Conservation (phyloP, 1,140 invertebrate species). For the Pollicipes pollicipes region DNA sequence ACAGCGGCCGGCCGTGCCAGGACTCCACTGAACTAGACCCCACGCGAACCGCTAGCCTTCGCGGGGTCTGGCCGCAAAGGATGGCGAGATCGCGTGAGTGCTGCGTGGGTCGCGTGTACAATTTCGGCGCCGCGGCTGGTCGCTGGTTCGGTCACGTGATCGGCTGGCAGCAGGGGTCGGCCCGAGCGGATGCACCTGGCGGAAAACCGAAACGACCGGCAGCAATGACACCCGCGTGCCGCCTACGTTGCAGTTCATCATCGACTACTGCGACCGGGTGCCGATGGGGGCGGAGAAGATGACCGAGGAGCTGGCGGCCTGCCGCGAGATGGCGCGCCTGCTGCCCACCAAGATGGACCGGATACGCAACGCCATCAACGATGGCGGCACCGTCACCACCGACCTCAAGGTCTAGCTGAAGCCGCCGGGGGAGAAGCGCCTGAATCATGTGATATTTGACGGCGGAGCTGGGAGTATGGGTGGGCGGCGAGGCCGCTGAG, state of each 20-base stretch:
- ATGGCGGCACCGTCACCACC: not conserved
- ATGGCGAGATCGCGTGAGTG: no score
- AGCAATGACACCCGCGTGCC: no score
- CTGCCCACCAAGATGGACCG: slow-evolving; percentile 53
- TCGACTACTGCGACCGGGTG: slow-evolving; percentile 54
- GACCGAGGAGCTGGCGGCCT: slow-evolving; percentile 48
- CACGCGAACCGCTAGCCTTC: no score
- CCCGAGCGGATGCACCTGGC: not conserved
- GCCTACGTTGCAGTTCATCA: slow-evolving; percentile 30
- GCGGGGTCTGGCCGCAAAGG: no score
- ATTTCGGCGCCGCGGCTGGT: not conserved
- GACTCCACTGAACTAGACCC: no score
- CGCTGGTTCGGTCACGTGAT: not conserved
- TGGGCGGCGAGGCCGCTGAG: not conserved
- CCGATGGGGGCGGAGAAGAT: slow-evolving; percentile 44
- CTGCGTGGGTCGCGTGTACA: not conserved
- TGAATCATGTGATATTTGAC: no score
- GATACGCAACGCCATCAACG: slow-evolving; percentile 6
- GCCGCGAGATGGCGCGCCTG: slow-evolving; percentile 59
- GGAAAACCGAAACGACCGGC: no score
- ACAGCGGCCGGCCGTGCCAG: no score
- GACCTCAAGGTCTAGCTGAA: not conserved
- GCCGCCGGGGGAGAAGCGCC: no score
- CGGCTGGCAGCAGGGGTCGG: not conserved
- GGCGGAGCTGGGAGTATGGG: not conserved